Evolutionary conservation across 2,797 vertebrate species (phyloP), one percentile per base, ranked within the genome.

Genomic region (Petrocephalus schoutedeni): DNA sequence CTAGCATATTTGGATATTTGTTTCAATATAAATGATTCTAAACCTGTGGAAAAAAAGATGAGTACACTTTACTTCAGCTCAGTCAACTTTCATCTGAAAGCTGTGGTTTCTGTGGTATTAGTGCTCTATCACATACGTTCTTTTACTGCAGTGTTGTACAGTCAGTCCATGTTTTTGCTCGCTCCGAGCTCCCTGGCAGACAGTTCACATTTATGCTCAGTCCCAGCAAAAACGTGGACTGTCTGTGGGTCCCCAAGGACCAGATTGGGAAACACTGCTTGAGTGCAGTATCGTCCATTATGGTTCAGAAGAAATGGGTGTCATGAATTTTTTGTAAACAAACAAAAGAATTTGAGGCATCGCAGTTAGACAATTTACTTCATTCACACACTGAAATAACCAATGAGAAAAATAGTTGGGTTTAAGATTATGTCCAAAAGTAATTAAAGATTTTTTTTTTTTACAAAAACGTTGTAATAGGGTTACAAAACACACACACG

Each of bases 1-100:
- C 84, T 89, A 92, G 92, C 89, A 87, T 88, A 89, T 84, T 85
- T n/a, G 89, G 90, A 88, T 86, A 85, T 90, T 84, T 89, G 89
- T 89, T 89, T 87, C 90, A 88, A 77, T 89, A 87, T 90, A 90
- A 90, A 92, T 91, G 92, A 87, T 89, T 87, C 90, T 89, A 71
- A 57, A 10, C 57, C 58, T 21, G 36, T 21, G 86, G 86, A 57
- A 61, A 28, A 71, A 83, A 77, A 80, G 57, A 61, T 45, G 8
- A 84, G 83, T 83, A 86, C 85, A 19, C 36, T 64, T 67, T n/a
- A 14, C 16, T 45, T 45, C 9, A 84, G n/a, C 14, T 36, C 61
- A 85, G 14, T 67, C 59, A 51, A 12, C 19, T 32, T 54, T 49
- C 12, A 84, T 5, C 57, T 23, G 45, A n/a, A 74, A 10, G 36